Base-by-base conservation (phyloP, 1,140 invertebrate species). In the Harlomillsia oculata region DNA sequence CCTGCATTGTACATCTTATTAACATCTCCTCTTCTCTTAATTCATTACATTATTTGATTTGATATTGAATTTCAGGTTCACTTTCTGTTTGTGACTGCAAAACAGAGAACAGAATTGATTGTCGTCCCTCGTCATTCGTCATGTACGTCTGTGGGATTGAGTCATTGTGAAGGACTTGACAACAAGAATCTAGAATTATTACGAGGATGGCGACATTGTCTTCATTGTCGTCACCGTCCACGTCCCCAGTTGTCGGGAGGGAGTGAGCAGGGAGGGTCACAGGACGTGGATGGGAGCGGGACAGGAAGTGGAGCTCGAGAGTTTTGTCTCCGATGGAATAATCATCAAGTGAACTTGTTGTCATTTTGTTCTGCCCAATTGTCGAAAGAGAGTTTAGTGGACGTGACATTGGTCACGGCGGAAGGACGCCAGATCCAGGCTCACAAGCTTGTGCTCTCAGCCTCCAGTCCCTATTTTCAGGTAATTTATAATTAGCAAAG, bases 341-440 rank as follows among this genome's bases (percentile, higher is more conserved):
- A 89, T 74, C 87, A 90, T 75, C 85, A 87, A 66, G 85, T 85
- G 14, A 89, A 90, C 71, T 86, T 89, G 67, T 87, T 89, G 64
- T 85, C 84, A 1, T 85, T 87, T 62, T 89, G 89, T 72, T 85
- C 83, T 26, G 82, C 78, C 65, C 72, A 89, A 49, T 73, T 89
- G 46, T 83, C 80, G 66, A 86, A 80, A 68, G 84, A 88, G 69
- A 81, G 83, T n/a, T 70, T 90, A 57, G 85, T 89, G 32, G 87
- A 89, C 71, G 86, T 89, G n/a, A 89, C 87, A 6, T 75, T 91
- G 39, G 60, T 65, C n/a, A 86, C 86, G 16, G 84, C 85, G 6
- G 87, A 89, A 70, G 87, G 87, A 9, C 80, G 81, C 56, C 84
- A 87, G 63, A 72, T 91, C 56, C 83, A 86, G 67, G 86, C 86